Evolutionary conservation across 2,113 vertebrate species (phyloP), one percentile per base, ranked within the genome.

Genomic region (Peromyscus californicus): DNA sequence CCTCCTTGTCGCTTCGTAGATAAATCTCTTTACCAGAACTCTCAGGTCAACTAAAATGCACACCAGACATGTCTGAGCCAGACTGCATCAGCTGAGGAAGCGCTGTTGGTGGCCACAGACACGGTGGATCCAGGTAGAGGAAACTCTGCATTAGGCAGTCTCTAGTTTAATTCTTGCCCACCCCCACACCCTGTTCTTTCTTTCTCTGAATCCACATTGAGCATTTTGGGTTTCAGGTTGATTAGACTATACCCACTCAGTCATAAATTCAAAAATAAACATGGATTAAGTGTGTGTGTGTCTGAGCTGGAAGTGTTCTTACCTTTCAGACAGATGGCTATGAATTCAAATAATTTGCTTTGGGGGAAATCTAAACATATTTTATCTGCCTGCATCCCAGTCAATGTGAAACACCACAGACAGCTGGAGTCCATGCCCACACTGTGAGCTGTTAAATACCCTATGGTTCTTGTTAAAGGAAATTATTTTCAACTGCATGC

Each of bases 21-120:
- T 98, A 98, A 99, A 99, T 99, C 97, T 97, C 97, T 99, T 99
- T 98, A 98, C 94, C 98, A 99, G 98, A 98, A 84, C 95, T 94
- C 97, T 96, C 97, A 8, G 97, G 98, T 98, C 98, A 98, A 91
- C 39, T 97, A 95, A 98, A 98, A 98, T 96, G 96, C 87, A 98
- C 96, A 98, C 92, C 54, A 3, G 96, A 97, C 96, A 89, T 94
- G 84, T 96, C 98, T 92, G 97, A 98, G 97, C 96, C 97, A 98
- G 96, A 95, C 96, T 97, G 79, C 96, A 85, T 13, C 39, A 75
- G 80, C 86, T 89, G 65, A 83, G 86, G 98, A 97, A 98, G 93
- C 98, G 89, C 97, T 92, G 98, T 98, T 99, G 98, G 98, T 99
- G 98, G 98, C 94, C 99, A 98, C 93, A 98, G 98, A 98, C 98